Percentiles rank a stretch among this genome's conserved stretches.
Evolutionary conservation across 2,888 invertebrate species (phyloP).

Genomic region (Dysmachus trigonus): DNA sequence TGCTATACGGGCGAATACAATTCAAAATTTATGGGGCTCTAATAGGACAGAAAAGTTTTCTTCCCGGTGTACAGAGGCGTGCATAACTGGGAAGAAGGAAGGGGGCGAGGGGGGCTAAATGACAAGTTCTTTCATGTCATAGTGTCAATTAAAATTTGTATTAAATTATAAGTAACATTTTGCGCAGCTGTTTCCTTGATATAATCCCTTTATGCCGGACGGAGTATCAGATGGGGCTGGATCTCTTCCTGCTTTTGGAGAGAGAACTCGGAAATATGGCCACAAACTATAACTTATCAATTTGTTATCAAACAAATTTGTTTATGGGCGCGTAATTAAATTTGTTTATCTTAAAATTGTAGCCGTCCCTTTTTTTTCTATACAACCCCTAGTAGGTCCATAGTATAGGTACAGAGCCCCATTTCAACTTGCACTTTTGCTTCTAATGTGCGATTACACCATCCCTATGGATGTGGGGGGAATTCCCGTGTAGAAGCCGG

Average conservation of each 20-base stretch:
- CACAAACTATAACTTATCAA: constrained; percentile 46
- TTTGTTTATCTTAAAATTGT: constrained; percentile 50
- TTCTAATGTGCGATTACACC: not conserved
- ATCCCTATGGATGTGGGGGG: not conserved
- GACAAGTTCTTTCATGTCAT: not conserved
- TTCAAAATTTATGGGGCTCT: not conserved
- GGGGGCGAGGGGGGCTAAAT: not conserved
- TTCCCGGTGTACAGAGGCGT: not conserved
- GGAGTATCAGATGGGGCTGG: not conserved
- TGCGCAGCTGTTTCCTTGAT: not conserved
- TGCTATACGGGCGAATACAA: not conserved
- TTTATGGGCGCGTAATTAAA: constrained; percentile 50
- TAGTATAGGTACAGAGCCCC: not conserved
- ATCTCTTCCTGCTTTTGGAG: not conserved
- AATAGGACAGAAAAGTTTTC: not conserved
- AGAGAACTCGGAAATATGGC: constrained; percentile 4
- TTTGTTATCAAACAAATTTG: constrained; percentile 51
- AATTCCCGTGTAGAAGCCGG: not conserved
- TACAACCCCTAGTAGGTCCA: not conserved
- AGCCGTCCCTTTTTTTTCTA: not conserved
- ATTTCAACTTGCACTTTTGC: constrained; percentile 21
- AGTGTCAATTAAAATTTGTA: constrained; percentile 41
- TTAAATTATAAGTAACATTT: constrained; percentile 17
- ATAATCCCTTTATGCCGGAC: not conserved
- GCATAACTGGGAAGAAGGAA: too few relatives aligned